Conservation (phyloP, 2,113 vertebrate genomes). For the Cavia porcellus region DNA sequence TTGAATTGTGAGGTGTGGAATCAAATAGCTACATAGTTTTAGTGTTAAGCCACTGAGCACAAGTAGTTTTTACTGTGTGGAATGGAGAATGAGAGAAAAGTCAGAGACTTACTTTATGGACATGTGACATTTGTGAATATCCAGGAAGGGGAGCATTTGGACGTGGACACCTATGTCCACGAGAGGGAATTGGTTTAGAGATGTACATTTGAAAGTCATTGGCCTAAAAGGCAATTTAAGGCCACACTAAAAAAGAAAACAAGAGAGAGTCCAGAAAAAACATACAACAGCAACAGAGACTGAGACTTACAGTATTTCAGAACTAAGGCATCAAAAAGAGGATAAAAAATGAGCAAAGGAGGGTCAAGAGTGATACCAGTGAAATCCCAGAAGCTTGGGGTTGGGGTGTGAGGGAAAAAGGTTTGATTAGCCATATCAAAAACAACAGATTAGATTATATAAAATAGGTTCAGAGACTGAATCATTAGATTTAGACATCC, state of each 20-base stretch:
- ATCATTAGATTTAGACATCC: not conserved
- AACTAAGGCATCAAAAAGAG: not conserved
- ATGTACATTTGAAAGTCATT: not conserved
- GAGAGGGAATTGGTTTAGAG: not conserved
- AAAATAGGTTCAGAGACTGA: not conserved
- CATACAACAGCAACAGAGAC: not conserved
- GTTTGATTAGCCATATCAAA: not conserved
- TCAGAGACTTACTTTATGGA: not conserved
- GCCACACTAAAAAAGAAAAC: not conserved
- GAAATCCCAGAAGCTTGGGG: not conserved
- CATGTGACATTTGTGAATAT: not conserved
- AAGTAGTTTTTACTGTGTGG: not conserved
- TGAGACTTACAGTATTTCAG: not conserved
- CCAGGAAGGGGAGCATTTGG: not conserved
- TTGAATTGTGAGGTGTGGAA: not conserved
- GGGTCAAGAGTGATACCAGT: not conserved
- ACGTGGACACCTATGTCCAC: not conserved
- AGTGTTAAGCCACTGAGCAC: not conserved
- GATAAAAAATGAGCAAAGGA: not conserved
- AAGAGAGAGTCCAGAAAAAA: not conserved
- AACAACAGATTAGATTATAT: not conserved
- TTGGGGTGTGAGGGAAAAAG: not conserved
- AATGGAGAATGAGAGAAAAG: not conserved
- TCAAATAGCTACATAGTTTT: not conserved
- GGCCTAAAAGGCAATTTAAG: not conserved